Evolutionary conservation across 2,888 invertebrate genomes (phyloP).

Genomic region (Andrena hattorfiana): DNA sequence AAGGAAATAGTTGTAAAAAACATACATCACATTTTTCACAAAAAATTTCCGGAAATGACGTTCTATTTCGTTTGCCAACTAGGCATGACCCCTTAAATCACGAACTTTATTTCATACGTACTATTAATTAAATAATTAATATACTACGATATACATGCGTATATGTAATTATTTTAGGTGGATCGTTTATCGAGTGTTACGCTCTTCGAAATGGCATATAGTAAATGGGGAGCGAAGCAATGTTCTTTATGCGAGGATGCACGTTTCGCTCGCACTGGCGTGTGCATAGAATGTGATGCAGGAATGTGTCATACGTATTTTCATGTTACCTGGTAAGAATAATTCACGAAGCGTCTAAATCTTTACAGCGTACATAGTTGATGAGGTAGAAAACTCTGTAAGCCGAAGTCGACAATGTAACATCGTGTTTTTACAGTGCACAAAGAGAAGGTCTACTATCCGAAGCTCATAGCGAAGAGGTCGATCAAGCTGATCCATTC

Average conservation of each 20-base stretch:
- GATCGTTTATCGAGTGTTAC: slow-evolving; percentile 96
- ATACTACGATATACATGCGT: not conserved
- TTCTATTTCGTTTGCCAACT: too few species aligned
- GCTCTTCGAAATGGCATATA: slow-evolving; percentile 98
- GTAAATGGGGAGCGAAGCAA: slow-evolving; percentile 97
- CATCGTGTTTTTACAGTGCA: slow-evolving; percentile 88
- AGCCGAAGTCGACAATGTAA: not conserved
- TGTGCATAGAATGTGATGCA: slow-evolving; percentile 98
- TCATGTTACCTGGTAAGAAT: slow-evolving; percentile 96
- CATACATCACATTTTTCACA: too few species aligned
- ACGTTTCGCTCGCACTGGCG: slow-evolving; percentile 95
- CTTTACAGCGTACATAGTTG: not conserved
- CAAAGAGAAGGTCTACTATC: slow-evolving; percentile 97
- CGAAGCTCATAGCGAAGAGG: slow-evolving; percentile 96
- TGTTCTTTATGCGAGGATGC: slow-evolving; percentile 96
- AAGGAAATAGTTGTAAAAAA: too few species aligned
- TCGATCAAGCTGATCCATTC: slow-evolving; percentile 97
- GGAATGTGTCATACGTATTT: slow-evolving; percentile 99
- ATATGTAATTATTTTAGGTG: slow-evolving; percentile 84
- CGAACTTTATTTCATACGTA: not conserved
- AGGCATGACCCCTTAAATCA: not conserved
- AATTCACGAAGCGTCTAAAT: not conserved
- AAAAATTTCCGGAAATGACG: too few species aligned
- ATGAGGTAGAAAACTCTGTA: too few species aligned
- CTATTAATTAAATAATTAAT: too few species aligned